phyloP scores from a whole-genome alignment of 2,797 vertebrate genomes.

The Gephyroberyx darwinii region DNA sequence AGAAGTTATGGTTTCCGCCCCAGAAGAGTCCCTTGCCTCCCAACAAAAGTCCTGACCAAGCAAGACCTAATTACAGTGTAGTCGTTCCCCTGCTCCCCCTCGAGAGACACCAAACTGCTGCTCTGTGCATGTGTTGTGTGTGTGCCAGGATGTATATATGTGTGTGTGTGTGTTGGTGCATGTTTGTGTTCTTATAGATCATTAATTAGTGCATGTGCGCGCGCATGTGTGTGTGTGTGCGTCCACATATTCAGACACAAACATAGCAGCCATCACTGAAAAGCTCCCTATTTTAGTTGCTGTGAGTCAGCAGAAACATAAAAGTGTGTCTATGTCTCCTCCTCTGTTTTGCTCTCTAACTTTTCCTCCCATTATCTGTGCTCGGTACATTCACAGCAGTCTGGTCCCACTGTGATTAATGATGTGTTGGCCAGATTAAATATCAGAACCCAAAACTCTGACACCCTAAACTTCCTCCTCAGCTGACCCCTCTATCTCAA shows the following conservation, averaged over 20 bases:
- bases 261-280: slow-evolving; percentile 9
- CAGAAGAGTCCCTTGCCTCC: slow-evolving; percentile 43
- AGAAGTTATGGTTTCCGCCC: slow-evolving; percentile 39
- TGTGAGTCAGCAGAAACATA: slow-evolving; percentile 56
- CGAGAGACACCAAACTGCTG: slow-evolving; percentile 33
- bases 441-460: slow-evolving; percentile 20
- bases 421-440: slow-evolving; percentile 54
- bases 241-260: too few species aligned
- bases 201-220: background rate
- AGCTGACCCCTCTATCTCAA: slow-evolving; percentile 23
- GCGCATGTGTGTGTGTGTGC: slow-evolving; percentile 9
- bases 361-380: slow-evolving; percentile 37
- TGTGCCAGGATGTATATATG: background rate
- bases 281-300: slow-evolving; percentile 7
- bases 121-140: background rate
- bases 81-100: slow-evolving; percentile 22
- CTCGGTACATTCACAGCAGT: slow-evolving; percentile 19
- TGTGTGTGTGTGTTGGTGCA: background rate
- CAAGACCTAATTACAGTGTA: slow-evolving; percentile 61
- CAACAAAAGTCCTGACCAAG: slow-evolving; percentile 60
- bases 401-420: slow-evolving; percentile 48
- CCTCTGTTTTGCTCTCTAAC: slow-evolving; percentile 14
- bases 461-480: slow-evolving; percentile 28
- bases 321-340: background rate
- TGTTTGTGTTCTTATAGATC: background rate